phyloP scores from a whole-genome alignment of 2,797 vertebrate genomes.

The Nyctibius grandis region DNA sequence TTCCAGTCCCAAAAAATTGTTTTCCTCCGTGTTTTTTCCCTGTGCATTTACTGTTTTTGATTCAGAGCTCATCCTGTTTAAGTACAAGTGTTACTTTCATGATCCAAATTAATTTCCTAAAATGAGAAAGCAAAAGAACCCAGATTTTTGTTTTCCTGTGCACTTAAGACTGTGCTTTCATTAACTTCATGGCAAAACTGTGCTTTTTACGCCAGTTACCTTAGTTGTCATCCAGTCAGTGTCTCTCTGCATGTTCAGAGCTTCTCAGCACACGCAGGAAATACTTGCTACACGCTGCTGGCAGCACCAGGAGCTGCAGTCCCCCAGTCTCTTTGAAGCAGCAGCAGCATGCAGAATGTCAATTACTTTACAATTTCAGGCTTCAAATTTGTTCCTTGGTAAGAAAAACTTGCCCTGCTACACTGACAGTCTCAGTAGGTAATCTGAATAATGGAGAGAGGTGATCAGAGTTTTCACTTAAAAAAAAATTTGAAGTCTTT shows the following conservation, averaged over 20 bases:
- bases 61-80: background rate
- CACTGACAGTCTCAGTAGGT: background rate
- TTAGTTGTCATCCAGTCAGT: too few relatives aligned
- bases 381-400: background rate
- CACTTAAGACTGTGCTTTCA: background rate
- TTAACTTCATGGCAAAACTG: background rate
- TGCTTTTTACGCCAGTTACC: background rate
- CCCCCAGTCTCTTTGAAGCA: background rate
- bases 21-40: background rate
- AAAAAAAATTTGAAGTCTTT: background rate
- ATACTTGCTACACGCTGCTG: background rate
- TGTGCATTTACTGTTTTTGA: background rate
- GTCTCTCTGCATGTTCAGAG: background rate
- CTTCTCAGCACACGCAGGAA: background rate
- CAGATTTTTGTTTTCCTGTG: background rate
- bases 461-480: background rate
- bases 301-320: background rate
- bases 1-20: background rate
- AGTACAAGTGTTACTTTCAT: background rate
- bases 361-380: slow-evolving; percentile 17
- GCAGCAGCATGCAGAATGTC: background rate
- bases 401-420: background rate
- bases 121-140: background rate
- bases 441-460: background rate
- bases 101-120: background rate